Conservation (phyloP, 2,113 vertebrate genomes). For the Chunga burmeisteri region DNA sequence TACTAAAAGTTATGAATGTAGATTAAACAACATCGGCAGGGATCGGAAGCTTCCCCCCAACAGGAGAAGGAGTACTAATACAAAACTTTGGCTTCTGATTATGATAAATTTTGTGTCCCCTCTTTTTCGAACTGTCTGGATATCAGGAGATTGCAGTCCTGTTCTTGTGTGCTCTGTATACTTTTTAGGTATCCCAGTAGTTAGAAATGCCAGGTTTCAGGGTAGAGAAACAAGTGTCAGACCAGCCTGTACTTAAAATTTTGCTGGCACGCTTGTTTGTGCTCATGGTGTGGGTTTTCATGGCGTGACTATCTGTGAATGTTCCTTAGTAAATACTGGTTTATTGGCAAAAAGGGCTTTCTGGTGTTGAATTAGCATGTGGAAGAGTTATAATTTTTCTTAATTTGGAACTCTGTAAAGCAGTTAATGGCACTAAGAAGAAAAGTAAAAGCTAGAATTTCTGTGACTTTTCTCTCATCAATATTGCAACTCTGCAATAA, state of each 20-base stretch:
- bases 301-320: background rate
- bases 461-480: background rate
- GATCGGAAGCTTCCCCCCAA: accelerated
- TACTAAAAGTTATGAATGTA: background rate
- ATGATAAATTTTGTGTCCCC: background rate
- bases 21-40: background rate
- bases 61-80: background rate
- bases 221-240: background rate
- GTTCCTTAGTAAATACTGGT: background rate
- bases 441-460: background rate
- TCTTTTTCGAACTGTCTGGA: background rate
- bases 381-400: background rate
- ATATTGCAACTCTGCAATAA: background rate
- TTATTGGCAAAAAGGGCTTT: background rate
- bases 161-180: background rate
- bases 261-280: background rate
- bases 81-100: background rate
- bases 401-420: background rate
- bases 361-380: background rate
- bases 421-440: background rate
- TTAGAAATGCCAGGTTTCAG: background rate
- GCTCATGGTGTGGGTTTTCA: background rate
- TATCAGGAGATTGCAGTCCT: background rate
- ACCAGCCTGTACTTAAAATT: background rate
- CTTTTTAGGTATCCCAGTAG: background rate